These are phyloP conservation scores for Pterocles orientalis DNA, from an alignment of 2,113 vertebrate species.

Conservation along the genomic window DNA sequence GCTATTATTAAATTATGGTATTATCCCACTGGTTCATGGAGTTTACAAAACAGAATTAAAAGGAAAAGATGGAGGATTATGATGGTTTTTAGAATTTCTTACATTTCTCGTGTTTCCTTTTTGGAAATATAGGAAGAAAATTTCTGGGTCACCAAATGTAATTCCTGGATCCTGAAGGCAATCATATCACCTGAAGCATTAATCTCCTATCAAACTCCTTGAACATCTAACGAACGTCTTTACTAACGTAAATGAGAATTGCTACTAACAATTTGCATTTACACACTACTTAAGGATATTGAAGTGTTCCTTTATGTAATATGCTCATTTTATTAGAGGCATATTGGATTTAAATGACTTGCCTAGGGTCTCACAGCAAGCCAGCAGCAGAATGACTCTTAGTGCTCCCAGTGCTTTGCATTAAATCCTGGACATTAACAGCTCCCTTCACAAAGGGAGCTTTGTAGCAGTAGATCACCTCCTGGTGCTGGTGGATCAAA, in stretches of 20 bases:
- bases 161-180: neutral
- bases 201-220: neutral
- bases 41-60: conserved; percentile 1
- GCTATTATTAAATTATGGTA: neutral
- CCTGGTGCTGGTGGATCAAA: conserved; percentile 25
- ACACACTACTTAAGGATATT: conserved; percentile 46
- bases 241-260: conserved; percentile 34
- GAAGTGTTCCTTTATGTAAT: conserved; percentile 54
- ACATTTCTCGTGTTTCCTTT: neutral
- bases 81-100: neutral
- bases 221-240: conserved; percentile 1
- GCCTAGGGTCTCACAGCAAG: conserved; percentile 53
- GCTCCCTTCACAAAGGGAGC: neutral
- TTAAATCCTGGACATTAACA: conserved; percentile 39
- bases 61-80: neutral
- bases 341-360: conserved; percentile 52
- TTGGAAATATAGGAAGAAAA: neutral
- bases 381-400: conserved; percentile 15
- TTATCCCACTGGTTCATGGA: neutral
- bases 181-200: neutral
- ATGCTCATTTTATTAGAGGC: conserved; percentile 36
- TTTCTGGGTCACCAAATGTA: neutral
- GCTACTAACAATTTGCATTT: conserved; percentile 50
- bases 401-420: conserved; percentile 11
- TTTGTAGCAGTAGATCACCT: conserved; percentile 18